phyloP scores from a whole-genome alignment of 1,140 invertebrate genomes.

The Lepidotrigona ventralis region DNA sequence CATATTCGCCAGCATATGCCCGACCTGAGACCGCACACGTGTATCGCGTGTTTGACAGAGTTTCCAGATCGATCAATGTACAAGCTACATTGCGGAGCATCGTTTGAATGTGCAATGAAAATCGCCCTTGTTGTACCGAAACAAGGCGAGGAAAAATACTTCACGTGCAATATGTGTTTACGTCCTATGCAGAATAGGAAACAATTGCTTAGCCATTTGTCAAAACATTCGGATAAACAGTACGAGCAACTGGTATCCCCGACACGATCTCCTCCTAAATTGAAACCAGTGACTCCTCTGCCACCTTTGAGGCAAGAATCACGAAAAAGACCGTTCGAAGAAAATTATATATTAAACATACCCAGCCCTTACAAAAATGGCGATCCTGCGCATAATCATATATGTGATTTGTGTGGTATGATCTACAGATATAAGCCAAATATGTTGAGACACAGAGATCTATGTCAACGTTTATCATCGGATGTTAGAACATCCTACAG shows the following conservation, averaged over 20 bases:
- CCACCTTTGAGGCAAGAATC: constrained; percentile 12
- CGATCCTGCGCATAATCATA: constrained; percentile 74
- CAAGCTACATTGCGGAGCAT: constrained; percentile 74
- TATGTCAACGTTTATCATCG: constrained; percentile 65
- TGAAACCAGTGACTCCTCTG: constrained; percentile 57
- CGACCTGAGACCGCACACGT: constrained; percentile 74
- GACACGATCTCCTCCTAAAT: constrained; percentile 57
- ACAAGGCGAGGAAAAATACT: constrained; percentile 74
- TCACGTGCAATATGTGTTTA: constrained; percentile 79
- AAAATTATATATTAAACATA: neutral
- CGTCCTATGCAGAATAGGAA: constrained; percentile 70
- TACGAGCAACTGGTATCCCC: constrained; percentile 65
- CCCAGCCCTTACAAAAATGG: constrained; percentile 72
- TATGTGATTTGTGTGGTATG: constrained; percentile 77
- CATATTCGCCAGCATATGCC: constrained; percentile 78
- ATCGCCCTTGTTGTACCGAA: constrained; percentile 76
- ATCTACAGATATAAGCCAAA: constrained; percentile 76
- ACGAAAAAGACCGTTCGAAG: neutral
- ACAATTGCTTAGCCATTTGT: constrained; percentile 72
- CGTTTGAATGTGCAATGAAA: constrained; percentile 78
- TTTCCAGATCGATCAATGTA: constrained; percentile 75
- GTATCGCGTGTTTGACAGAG: constrained; percentile 76
- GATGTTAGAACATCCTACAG: constrained; percentile 69
- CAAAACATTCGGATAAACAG: constrained; percentile 71
- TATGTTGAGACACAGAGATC: constrained; percentile 71